Evolutionary conservation across 35 echinoderm and acorn worm species (phyloP), one percentile per base, ranked within the genome.

Genomic region (Diadema setosum): DNA sequence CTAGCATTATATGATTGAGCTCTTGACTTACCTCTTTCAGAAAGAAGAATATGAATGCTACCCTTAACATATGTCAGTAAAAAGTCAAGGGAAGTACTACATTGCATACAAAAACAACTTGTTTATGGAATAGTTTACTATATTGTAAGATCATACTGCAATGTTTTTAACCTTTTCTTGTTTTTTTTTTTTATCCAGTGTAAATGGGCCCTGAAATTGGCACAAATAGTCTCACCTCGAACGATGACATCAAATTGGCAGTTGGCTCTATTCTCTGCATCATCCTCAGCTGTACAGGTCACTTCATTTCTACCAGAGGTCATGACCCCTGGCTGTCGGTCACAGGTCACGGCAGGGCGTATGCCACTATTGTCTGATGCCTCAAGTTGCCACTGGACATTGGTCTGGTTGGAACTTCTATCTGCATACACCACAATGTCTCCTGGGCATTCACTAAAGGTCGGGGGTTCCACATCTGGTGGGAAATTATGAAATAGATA

Each of bases 291-390:
- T 12, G 32, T 70, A 46, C 85, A 87, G 39, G 59, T 70, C 3
- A 87, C 42, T 44, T 18, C 4, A 48, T 87, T 33, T 3, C 12
- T 67, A 42, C 85, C 85, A 4, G 57, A 16, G 21, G 42, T 46
- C 3, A 70, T 57, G 15, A 73, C 39, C 36, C 65, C 85, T 31
- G 85, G 12, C 20, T 29, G 29, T 9, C 44, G 85, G 85, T 87
- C 65, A 75, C 85, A 87, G 5, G 65, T 70, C 61, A 87, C 85
- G 26, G n/a, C 12, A 41, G 85, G 85, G 39, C 75, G 23, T 33
- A 8, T 42, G 42, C 42, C 85, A 45, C 42, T 87, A 23, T 87
- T 87, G 75, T 87, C 85, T 8, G 85, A 70, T 16, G 85, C 85
- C 25, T 43, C 12, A 11, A 87, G 29, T 1, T 15, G 24, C 37